Conservation (phyloP, 64 coral and sea anemone genomes). For the Montipora cactus region DNA sequence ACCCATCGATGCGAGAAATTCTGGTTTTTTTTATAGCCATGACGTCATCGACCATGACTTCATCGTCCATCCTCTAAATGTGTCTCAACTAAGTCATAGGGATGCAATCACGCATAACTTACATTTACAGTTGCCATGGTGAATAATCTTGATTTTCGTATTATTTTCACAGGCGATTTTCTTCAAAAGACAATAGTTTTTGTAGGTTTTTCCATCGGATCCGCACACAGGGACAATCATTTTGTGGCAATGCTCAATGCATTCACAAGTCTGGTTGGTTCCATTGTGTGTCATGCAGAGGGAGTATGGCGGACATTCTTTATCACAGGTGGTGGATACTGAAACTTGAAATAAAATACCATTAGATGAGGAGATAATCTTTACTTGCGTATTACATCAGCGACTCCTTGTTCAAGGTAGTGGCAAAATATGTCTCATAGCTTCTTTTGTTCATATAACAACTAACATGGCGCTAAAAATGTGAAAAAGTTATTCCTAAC, state of each 20-base stretch:
- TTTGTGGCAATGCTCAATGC: background rate
- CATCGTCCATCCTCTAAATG: no score
- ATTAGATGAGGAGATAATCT: no score
- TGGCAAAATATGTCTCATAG: no score
- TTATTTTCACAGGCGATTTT: slow-evolving; percentile 38
- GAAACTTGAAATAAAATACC: background rate
- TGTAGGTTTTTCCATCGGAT: slow-evolving; percentile 33
- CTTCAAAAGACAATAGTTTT: slow-evolving; percentile 51
- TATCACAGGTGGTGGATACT: background rate
- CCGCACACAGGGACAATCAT: slow-evolving; percentile 29
- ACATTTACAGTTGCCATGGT: background rate
- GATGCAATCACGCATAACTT: background rate
- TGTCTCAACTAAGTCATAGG: no score
- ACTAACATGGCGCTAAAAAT: no score
- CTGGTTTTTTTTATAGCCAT: no score
- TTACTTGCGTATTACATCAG: no score
- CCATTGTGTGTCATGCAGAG: background rate
- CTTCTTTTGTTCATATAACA: no score
- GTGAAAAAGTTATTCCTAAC: no score
- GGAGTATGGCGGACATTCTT: background rate
- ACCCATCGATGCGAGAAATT: no score
- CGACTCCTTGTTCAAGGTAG: no score
- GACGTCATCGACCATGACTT: no score
- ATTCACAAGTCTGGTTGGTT: slow-evolving; percentile 10
- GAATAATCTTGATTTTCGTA: slow-evolving; percentile 11